Base-by-base conservation (phyloP, 2,888 invertebrate genomes). In the Micoletzkya japonica region DNA sequence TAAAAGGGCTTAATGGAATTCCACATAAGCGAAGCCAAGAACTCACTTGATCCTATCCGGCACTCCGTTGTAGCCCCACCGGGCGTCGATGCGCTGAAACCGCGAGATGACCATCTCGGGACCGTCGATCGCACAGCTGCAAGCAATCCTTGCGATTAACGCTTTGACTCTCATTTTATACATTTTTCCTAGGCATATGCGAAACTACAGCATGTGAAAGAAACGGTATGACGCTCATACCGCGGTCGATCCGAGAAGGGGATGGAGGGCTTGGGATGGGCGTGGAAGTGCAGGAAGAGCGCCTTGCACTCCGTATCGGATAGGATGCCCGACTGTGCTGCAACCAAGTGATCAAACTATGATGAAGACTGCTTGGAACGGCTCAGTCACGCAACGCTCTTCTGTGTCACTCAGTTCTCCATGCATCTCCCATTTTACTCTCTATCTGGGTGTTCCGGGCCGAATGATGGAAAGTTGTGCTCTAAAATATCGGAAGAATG, bases 31-130 rank as follows among this genome's bases (percentile, higher is more conserved):
- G 44, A 44, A 44, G n/a, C n/a, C n/a, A n/a, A n/a, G n/a, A n/a
- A 58, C 78, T 76, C 80, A 90, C 90, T 90, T 89, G 76, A 93
- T 92, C 78, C 92, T 88, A 86, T 93, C 93, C 64, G 91, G 91
- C 0, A 92, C 91, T 3, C 92, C 92, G 85, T 91, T 91, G 82
- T 92, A 93, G 0, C 92, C 92, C 93, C 93, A 93, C 70, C 92
- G 88, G 34, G 90, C 90, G 84, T 92, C 92, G 0, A 91, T 91
- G 84, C 91, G 90, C 39, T 90, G 90, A 86, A 93, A 93, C 72
- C 91, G 87, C 56, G 80, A 81, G 26, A 82, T 77, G 24, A 74
- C 70, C 68, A 91, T 89, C 83, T 92, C 92, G 82, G 91, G 91
- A 1, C 92, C 92, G 6, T 91, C 91, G 89, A 92, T 90, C 76